These are phyloP conservation scores for Leucopternis melanops DNA, from an alignment of 2,113 vertebrate genomes.

Conservation along the genomic window DNA sequence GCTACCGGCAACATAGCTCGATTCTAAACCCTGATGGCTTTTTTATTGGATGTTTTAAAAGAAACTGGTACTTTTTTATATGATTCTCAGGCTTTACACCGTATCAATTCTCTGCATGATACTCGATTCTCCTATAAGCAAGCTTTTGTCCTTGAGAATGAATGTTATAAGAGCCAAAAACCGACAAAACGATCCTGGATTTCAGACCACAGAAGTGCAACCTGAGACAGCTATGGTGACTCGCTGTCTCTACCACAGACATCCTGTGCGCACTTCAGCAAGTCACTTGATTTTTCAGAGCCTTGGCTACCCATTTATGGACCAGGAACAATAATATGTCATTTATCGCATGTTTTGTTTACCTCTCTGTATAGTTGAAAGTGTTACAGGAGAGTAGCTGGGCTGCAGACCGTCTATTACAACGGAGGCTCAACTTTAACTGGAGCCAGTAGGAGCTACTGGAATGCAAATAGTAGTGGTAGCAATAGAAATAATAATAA, in stretches of 20 bases:
- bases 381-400: neutral
- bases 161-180: neutral
- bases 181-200: neutral
- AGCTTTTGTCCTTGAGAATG: constrained; percentile 12
- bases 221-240: neutral
- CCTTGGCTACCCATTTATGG: neutral
- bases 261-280: neutral
- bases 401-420: neutral
- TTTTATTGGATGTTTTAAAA: neutral
- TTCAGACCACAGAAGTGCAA: neutral
- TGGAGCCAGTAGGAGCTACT: neutral
- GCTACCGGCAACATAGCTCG: neutral
- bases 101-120: neutral
- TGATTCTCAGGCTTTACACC: neutral
- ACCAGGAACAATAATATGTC: neutral
- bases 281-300: neutral
- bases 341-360: neutral
- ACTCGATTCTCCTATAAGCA: neutral
- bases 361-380: neutral
- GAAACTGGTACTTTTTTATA: neutral
- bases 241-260: neutral
- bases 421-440: neutral
- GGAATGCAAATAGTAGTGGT: neutral
- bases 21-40: neutral
- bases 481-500: neutral